Evolutionary conservation across 2,888 invertebrate genomes (phyloP), one percentile per base, ranked within the genome.

Genomic region (Pristionchus fissidentatus): DNA sequence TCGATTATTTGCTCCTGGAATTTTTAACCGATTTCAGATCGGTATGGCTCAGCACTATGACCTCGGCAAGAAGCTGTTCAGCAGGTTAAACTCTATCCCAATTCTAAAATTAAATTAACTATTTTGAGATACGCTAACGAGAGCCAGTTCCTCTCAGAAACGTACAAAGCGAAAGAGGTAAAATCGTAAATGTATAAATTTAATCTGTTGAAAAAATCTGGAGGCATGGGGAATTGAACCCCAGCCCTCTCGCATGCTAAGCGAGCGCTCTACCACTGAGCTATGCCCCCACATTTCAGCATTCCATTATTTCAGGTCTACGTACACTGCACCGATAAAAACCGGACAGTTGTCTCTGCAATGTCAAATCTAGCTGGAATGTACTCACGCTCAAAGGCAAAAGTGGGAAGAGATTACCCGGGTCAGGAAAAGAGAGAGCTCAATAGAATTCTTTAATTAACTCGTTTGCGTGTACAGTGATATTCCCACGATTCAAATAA

Each of bases 231-330:
- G 49, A 75, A 75, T 79, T 79, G 79, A 35, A 78, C 52, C 77
- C 52, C 49, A 78, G 77, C 77, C 77, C 52, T 78, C 77, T 78
- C 77, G 52, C 73, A 73, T 73, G 73, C 73, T 73, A 73, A 73
- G 73, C 73, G 73, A 73, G 73, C 73, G 73, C 73, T 73, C 73
- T 73, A 73, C 73, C 73, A 73, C 73, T 73, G 73, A 73, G 62
- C 62, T 66, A 66, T 66, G 38, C 62, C 62, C 62, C 62, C 62
- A 22, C 3, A 3, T 62, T 5, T 19, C 1, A 3, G 3, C 5
- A 3, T 35, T 19, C n/a, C 32, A 41, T 41, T 70, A 70, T 70
- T 70, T 77, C 32, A 77, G 75, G 41, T 77, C 22, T 77, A 77
- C 35, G 75, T 77, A 22, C 75, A 77, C n/a, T 77, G 49, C 46